Base-by-base conservation (phyloP, 2,113 vertebrate genomes). In the Sander vitreus region DNA sequence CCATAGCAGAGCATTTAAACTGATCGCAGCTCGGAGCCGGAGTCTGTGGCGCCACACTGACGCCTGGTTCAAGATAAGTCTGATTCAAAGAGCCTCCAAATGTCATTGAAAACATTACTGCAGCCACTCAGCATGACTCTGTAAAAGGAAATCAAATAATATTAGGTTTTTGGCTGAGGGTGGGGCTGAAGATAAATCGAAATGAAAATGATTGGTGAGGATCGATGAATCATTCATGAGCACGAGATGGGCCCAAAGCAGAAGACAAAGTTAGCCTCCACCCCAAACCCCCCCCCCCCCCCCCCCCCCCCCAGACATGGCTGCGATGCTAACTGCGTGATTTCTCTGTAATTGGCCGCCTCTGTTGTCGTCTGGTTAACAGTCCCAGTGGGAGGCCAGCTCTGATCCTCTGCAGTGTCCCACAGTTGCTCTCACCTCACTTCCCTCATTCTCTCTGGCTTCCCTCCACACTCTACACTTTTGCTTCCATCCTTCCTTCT, bases 181-280 rank as follows among this genome's bases (percentile, higher is more conserved):
- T 75, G 68, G 59, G 27, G 45, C 77, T 87, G 80, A 81, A 85
- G 87, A 93, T 91, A 81, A 91, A 92, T 91, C 59, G 55, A 87
- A 90, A 91, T 83, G 90, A 86, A 92, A 91, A 91, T 85, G 75
- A 92, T 86, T 83, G 80, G 83, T 84, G 75, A 83, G 75, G 76
- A 73, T 48, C 75, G 47, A 87, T 93, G 83, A 91, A 92, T 93
- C 78, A 92, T 94, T 90, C 89, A 93, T 92, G 83, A 89, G 75
- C 18, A 70, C 16, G 84, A 86, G 88, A 91, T 86, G 74, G 82
- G 70, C 65, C 69, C 58, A 83, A 71, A 84, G 86, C 89, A 77
- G 58, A 53, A 80, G 81, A 81, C 76, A 67, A 65, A 87, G 80
- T 88, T 84, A 82, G 73, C 85, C 71, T 64, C 78, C n/a, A n/a